Base-by-base conservation (phyloP, 2,113 vertebrate genomes). In the Lynx canadensis region DNA sequence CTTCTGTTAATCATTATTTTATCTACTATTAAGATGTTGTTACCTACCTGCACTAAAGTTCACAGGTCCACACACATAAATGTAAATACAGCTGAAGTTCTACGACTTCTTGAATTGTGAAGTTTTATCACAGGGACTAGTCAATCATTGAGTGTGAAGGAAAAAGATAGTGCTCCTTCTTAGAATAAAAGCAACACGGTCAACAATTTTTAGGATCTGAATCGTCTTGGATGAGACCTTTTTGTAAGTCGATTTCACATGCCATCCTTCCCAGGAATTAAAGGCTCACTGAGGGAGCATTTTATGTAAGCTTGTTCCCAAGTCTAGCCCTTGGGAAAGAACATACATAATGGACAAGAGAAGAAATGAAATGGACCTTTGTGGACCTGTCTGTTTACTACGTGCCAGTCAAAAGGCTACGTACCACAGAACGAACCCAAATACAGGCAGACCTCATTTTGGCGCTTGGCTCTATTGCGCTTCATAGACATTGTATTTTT, bases 1-100 rank as follows among this genome's bases (percentile, higher is more conserved):
- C n/a, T 97, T 92, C 98, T 91, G 98, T 98, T 98, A 98, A 98
- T 98, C 95, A 98, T 98, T 99, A 89, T 69, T 97, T 95, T 69
- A 86, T 78, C 78, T 89, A 79, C 33, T 52, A 71, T 86, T 19
- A 92, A 81, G 68, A 71, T 81, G 6, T 52, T 23, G 5, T 38
- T 96, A 55, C 33, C 82, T 81, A 66, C 45, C 96, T 96, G 76
- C 83, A 90, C 48, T 74, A 92, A 86, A 69, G 33, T 63, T 57
- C 97, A 96, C 91, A 66, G 94, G 52, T 95, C 69, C 76, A 78
- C 76, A 68, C 86, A 31, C 68, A 36, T 65, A 73, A 79, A 1
- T 13, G 33, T 45, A 73, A 89, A 93, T 36, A 92, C 60, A 79
- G 73, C 33, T 73, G 29, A 76, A 38, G 10, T 81, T 94, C 31